Percentiles rank a stretch among this genome's conserved stretches.
phyloP scores from a whole-genome alignment of 2,888 invertebrate species.

The Torymus aiolomorphi region DNA sequence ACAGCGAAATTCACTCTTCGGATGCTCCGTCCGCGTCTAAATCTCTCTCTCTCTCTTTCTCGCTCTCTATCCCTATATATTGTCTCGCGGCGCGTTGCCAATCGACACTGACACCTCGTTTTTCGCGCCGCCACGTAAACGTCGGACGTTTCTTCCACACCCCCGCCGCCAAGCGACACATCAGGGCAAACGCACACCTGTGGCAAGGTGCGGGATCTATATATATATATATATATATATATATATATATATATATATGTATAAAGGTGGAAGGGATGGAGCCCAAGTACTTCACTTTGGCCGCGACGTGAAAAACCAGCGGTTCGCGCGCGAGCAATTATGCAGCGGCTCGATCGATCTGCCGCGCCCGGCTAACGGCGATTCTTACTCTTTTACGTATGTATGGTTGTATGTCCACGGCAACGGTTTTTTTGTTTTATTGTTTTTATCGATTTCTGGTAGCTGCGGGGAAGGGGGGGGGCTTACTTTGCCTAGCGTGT shows the following conservation, averaged over 20 bases:
- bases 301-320: constrained; percentile 15
- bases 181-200: no score
- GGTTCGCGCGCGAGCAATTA: constrained; percentile 40
- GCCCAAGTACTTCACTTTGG: background rate
- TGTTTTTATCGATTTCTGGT: constrained; percentile 43
- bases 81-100: constrained; percentile 42
- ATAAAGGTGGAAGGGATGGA: background rate
- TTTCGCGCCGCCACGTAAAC: no score
- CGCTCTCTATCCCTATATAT: background rate
- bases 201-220: no score
- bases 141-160: background rate
- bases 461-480: no score
- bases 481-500: constrained; percentile 2
- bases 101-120: constrained; percentile 53
- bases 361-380: background rate
- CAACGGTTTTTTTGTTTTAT: constrained; percentile 10
- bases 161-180: background rate
- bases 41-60: no score
- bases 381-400: background rate
- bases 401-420: no score
- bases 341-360: constrained; percentile 56
- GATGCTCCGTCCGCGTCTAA: no score
- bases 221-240: no score
- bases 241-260: no score
- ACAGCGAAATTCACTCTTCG: background rate